Evolutionary conservation across 1,140 invertebrate genomes (phyloP), one percentile per base, ranked within the genome.

Genomic region (Harlomillsia oculata): DNA sequence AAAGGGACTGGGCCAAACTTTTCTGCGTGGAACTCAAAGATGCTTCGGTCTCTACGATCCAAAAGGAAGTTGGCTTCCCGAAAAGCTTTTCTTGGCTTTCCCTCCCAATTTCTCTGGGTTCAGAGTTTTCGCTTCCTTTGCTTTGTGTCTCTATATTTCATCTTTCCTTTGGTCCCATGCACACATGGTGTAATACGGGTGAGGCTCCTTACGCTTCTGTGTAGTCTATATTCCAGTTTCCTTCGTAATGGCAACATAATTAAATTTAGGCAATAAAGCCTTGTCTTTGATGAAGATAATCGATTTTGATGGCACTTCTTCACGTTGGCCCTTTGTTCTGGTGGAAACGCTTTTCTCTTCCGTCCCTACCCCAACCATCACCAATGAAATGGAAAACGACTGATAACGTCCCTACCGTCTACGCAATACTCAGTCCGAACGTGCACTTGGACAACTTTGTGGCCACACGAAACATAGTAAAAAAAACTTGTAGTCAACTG

Each of bases 201-300:
- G n/a, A n/a, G n/a, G n/a, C 29, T 28, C 45, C 49, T 26, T 51
- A 40, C 36, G 39, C 34, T n/a, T 11, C n/a, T 11, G 32, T 32
- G 20, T 43, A 37, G 21, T 54, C 45, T 54, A 39, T n/a, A n/a
- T n/a, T n/a, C n/a, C n/a, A n/a, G n/a, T n/a, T n/a, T n/a, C n/a
- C n/a, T n/a, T 55, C 58, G 20, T 60, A 60, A 60, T 60, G 52
- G 58, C 48, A 60, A 60, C 58, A 60, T 60, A 60, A 60, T 60
- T 60, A 60, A 60, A 60, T 60, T 60, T 60, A 41, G 57, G 57
- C 57, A 59, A 59, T 59, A 59, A 59, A 59, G 57, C 53, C 52
- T 60, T 55, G 44, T 55, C 58, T 60, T 60, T 60, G 58, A 60
- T 60, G 58, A 59, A 59, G 57, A 55, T 60, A 60, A 60, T 60